Conservation (phyloP, 2,888 invertebrate species). For the Smittia sp. region DNA sequence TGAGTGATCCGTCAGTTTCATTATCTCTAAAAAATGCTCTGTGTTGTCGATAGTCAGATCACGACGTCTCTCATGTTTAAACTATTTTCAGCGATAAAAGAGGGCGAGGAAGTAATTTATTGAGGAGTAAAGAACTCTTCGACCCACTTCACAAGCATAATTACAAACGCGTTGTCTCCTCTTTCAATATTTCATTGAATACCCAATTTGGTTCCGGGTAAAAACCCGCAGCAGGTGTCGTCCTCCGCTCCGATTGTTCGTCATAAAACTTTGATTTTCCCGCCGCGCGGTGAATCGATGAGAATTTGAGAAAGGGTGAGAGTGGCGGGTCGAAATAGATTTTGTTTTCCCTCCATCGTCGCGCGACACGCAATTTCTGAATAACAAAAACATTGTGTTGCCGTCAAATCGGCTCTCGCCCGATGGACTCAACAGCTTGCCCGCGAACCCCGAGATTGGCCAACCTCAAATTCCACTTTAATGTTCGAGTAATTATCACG, state of each 20-base stretch:
- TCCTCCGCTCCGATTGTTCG: neutral
- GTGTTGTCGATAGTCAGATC: too few relatives aligned
- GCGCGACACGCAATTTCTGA: slow-evolving; percentile 13
- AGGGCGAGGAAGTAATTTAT: neutral
- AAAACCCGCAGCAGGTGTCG: neutral
- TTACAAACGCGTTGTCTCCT: neutral
- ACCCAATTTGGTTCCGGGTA: neutral
- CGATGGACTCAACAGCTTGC: neutral
- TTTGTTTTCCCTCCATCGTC: neutral
- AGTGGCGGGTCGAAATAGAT: neutral
- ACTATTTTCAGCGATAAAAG: too few relatives aligned
- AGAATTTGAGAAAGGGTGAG: neutral
- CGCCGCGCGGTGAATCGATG: neutral
- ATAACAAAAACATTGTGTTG: slow-evolving; percentile 4
- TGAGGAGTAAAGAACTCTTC: neutral
- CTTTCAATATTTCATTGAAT: slow-evolving; percentile 15
- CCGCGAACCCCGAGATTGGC: neutral
- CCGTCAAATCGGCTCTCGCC: neutral
- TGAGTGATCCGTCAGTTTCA: too few relatives aligned
- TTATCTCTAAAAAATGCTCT: too few relatives aligned
- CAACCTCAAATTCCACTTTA: slow-evolving; percentile 7
- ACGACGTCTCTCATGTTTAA: too few relatives aligned
- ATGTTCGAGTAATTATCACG: neutral
- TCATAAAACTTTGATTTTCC: neutral
- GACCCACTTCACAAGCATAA: neutral